Evolutionary conservation across 1,140 invertebrate genomes (phyloP), one percentile per base, ranked within the genome.

Genomic region (Conopomorpha cramerella): DNA sequence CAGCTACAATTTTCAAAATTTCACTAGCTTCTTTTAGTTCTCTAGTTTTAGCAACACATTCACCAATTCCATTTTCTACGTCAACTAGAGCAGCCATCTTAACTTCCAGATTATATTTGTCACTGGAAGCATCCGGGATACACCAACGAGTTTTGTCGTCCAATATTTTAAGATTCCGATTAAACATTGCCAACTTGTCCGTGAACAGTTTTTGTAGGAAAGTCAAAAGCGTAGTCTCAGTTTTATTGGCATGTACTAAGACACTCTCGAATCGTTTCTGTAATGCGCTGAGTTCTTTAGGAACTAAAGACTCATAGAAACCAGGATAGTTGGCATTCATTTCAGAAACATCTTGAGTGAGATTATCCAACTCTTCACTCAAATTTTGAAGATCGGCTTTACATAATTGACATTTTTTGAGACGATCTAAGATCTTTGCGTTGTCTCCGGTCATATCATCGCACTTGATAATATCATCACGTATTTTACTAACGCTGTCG

Each of bases 121-220:
- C 93, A 53, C 89, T 93, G 16, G 85, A 86, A 3, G 87, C 83
- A 62, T 96, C 93, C 0, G 91, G 90, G 43, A 88, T 83, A 67
- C 93, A 96, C 93, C 94, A 97, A n/a, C 84, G 78, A 0, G 95
- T 84, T 67, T 97, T 97, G 56, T 97, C 95, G 43, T 88, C 88
- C 31, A 89, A 85, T 1, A 87, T 86, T 28, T 81, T 79, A 2
- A 96, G 81, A 61, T 90, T 86, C 45, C 92, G 83, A 51, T 92
- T 87, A 13, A 94, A 80, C 55, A 88, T 87, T 30, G 83, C 82
- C 30, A 92, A 85, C 52, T 93, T 93, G 39, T 96, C 93, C 30
- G 86, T 86, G 57, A 93, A 91, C 43, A 91, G 84, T 70, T 96
- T 96, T 49, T 93, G 90, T 17, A 97, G 77, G 63, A 93, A 90